These are phyloP conservation scores for Drosophila paulistorum DNA, from an alignment of 1,140 invertebrate genomes.

Conservation along the genomic window DNA sequence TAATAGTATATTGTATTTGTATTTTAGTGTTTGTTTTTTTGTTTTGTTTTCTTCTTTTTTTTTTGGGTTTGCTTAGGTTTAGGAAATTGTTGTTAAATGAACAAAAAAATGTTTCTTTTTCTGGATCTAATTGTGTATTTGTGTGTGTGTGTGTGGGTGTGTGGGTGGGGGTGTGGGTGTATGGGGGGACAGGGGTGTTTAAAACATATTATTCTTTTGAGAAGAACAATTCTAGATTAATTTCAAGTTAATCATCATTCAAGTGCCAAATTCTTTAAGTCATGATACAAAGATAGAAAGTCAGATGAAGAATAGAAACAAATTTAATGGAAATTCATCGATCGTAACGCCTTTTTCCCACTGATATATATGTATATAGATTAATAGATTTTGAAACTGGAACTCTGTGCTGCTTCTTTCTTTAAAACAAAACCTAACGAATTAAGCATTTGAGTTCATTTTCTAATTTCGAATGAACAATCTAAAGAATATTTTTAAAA, in stretches of 20 bases:
- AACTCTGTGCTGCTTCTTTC: no score
- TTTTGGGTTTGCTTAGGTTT: background rate
- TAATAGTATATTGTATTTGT: conserved; percentile 8
- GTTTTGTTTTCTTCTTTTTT: background rate
- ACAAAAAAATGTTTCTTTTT: background rate
- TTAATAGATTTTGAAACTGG: no score
- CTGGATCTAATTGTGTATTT: background rate
- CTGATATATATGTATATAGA: no score
- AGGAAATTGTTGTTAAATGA: conserved; percentile 17
- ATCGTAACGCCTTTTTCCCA: no score
- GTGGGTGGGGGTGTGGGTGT: background rate
- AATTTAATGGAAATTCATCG: no score
- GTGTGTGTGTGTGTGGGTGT: background rate
- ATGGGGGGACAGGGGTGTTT: no score
- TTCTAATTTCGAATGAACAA: no score
- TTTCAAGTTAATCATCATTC: background rate
- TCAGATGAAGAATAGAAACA: background rate
- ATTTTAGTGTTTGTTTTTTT: background rate
- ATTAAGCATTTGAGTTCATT: no score
- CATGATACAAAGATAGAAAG: conserved; percentile 3
- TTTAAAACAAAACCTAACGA: no score
- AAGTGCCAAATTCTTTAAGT: background rate
- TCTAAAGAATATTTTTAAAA: no score
- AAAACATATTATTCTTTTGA: conserved; percentile 2
- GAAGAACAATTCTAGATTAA: conserved; percentile 1